Base-by-base conservation (phyloP, 2,888 invertebrate species). In the Orchestes rusci region DNA sequence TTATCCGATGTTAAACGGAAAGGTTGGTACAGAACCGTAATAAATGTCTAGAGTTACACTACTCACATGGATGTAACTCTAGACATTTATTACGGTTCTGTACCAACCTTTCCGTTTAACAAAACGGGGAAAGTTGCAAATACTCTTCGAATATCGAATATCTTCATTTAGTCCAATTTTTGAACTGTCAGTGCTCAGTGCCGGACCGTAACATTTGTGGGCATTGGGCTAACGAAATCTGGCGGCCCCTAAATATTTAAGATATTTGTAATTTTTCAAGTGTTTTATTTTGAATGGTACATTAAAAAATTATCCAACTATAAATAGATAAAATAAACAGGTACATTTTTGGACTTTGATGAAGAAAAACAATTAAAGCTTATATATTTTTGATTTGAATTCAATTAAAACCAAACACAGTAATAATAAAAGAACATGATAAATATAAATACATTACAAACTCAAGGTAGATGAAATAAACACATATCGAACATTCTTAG, bases 361-460 rank as follows among this genome's bases (percentile, higher is more conserved):
- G 10, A 23, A 23, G 7, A 23, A 23, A 23, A 23, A 23, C 5
- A 23, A n/a, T n/a, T n/a, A n/a, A n/a, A 23, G 5, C 23, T 23
- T 23, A 23, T 23, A 23, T 7, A 10, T 23, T 23, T 23, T 23
- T 23, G 10, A 23, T 10, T 23, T 23, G 10, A 23, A 23, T 5
- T 7, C 10, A 23, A 7, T 23, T 10, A 7, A 23, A 23, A 23
- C 23, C 5, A 23, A 23, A 23, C 23, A 23, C 7, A 23, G 23
- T 23, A 23, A 7, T 23, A 10, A 7, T 23, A 23, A 23, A 23
- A 23, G 5, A 23, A 23, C 23, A 5, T 23, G 10, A 23, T 23
- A 23, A 23, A 23, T 23, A 23, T 23, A 23, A 23, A 23, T 23
- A 23, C 23, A 23, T 23, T 23, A 23, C 23, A 23, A 23, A 23